Evolutionary conservation across 2,888 invertebrate genomes (phyloP).

Genomic region (Suillia variegata): DNA sequence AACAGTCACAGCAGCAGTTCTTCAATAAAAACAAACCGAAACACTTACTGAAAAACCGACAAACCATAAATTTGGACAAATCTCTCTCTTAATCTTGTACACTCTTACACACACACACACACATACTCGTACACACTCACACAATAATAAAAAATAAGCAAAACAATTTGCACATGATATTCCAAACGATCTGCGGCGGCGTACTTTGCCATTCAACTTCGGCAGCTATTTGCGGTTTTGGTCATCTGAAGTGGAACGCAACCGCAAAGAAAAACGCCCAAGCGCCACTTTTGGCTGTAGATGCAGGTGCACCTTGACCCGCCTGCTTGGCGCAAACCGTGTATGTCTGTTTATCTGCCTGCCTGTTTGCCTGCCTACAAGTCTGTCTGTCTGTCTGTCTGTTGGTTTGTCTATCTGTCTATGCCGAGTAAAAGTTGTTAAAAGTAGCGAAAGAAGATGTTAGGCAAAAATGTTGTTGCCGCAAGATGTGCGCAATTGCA

Average conservation of each 20-base stretch:
- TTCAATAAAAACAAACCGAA: neutral
- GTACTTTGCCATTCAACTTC: neutral
- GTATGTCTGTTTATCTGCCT: too few relatives aligned
- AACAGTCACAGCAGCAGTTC: too few relatives aligned
- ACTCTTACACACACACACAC: too few relatives aligned
- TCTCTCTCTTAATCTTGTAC: neutral
- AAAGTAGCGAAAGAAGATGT: too few relatives aligned
- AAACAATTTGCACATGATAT: neutral
- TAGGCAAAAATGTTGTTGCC: neutral
- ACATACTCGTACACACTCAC: too few relatives aligned
- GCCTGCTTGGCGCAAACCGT: too few relatives aligned
- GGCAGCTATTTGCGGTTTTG: neutral
- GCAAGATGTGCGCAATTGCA: too few relatives aligned
- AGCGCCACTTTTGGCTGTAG: neutral
- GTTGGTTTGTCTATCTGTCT: neutral
- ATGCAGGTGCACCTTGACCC: conserved; percentile 11
- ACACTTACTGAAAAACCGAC: conserved; percentile 14
- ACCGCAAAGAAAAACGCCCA: neutral
- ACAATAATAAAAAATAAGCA: too few relatives aligned
- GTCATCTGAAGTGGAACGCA: neutral
- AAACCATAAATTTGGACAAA: conserved; percentile 30
- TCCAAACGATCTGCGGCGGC: neutral
- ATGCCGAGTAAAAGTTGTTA: conserved; percentile 3
- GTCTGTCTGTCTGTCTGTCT: too few relatives aligned
- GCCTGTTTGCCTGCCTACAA: too few relatives aligned